phyloP scores from a whole-genome alignment of 2,888 invertebrate genomes.

The Brassicogethes aeneus region DNA sequence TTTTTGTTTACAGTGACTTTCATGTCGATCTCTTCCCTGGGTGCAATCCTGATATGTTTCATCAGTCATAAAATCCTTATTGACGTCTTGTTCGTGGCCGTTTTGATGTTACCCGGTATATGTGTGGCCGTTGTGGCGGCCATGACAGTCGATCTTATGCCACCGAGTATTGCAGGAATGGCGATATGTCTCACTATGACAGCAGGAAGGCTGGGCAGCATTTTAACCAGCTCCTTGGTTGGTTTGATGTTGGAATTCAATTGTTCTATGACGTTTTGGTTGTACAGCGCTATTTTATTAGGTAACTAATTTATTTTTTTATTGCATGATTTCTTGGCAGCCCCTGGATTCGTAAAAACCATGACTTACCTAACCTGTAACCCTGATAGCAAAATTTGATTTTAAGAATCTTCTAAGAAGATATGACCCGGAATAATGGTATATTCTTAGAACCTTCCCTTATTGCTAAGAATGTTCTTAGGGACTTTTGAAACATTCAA shows the following conservation, averaged over 20 bases:
- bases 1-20: constrained; percentile 18
- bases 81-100: constrained; percentile 21
- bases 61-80: constrained; percentile 17
- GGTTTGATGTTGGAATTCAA: constrained; percentile 16
- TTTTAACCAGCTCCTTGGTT: constrained; percentile 14
- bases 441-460: too few relatives aligned
- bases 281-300: constrained; percentile 13
- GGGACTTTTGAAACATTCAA: too few relatives aligned
- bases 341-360: too few relatives aligned
- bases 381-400: too few relatives aligned
- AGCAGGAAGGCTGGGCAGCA: constrained; percentile 16
- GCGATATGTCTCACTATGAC: constrained; percentile 14
- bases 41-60: constrained; percentile 15
- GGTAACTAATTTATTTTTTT: too few relatives aligned
- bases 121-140: constrained; percentile 24
- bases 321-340: too few relatives aligned
- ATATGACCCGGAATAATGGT: too few relatives aligned
- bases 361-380: too few relatives aligned
- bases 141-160: constrained; percentile 14
- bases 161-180: constrained; percentile 14
- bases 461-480: too few relatives aligned
- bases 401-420: too few relatives aligned
- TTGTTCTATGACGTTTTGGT: constrained; percentile 12
- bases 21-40: constrained; percentile 13
- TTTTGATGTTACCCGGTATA: constrained; percentile 24